Conservation (phyloP, 2,888 invertebrate genomes). For the Polyploca ridens region DNA sequence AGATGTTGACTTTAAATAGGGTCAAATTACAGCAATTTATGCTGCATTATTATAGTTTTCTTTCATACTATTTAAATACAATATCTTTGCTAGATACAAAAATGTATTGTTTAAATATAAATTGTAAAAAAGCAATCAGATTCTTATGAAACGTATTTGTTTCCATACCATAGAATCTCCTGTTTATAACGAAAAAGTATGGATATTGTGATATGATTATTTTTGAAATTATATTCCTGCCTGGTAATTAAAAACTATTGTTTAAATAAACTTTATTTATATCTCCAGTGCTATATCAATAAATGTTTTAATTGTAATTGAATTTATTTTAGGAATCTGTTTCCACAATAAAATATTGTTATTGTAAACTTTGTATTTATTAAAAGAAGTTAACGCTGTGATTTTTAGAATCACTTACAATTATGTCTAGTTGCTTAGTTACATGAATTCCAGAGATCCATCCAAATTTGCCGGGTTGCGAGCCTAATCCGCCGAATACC, state of each 20-base stretch:
- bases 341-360: slow-evolving; percentile 60
- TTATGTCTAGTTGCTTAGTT: slow-evolving; percentile 85
- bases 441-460: slow-evolving; percentile 89
- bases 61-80: neutral
- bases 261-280: slow-evolving; percentile 38
- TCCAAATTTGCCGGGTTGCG: slow-evolving; percentile 81
- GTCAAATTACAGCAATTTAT: neutral
- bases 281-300: slow-evolving; percentile 54
- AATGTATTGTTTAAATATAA: neutral
- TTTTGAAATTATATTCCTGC: slow-evolving; percentile 26
- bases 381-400: slow-evolving; percentile 76
- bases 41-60: neutral
- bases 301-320: slow-evolving; percentile 40
- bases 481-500: slow-evolving; percentile 85
- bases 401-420: slow-evolving; percentile 86
- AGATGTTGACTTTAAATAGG: neutral
- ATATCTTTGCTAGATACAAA: neutral
- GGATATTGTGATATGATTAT: slow-evolving; percentile 11
- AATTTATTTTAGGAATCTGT: slow-evolving; percentile 49
- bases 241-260: slow-evolving; percentile 15
- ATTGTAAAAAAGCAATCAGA: neutral
- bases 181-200: neutral
- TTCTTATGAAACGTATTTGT: neutral
- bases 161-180: neutral
- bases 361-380: slow-evolving; percentile 37